These are phyloP conservation scores for Dryoscopus gambensis DNA, from an alignment of 2,113 vertebrate genomes.

Conservation along the genomic window DNA sequence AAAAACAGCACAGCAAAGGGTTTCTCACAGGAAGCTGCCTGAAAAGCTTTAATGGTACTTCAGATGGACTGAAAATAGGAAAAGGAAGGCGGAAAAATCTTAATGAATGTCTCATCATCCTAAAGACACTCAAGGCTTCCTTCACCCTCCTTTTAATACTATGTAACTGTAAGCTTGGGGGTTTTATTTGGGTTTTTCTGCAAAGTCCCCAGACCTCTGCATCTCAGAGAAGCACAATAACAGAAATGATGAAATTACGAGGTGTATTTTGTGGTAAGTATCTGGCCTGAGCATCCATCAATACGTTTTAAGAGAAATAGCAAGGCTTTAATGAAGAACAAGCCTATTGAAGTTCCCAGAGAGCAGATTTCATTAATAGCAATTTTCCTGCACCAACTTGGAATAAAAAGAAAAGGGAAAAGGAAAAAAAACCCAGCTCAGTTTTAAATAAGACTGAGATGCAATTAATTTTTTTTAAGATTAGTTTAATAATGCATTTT, in stretches of 20 bases:
- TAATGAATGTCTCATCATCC: constrained; percentile 80
- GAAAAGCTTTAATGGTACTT: constrained; percentile 86
- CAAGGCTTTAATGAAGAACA: constrained; percentile 33
- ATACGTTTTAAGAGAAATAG: constrained; percentile 28
- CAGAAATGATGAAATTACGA: constrained; percentile 46
- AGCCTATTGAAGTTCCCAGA: constrained; percentile 36
- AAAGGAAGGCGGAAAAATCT: constrained; percentile 71
- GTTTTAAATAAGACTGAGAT: constrained; percentile 19
- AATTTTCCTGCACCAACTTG: constrained; percentile 37
- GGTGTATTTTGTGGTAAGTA: constrained; percentile 40
- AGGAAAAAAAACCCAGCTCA: background rate
- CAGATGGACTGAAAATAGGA: constrained; percentile 72
- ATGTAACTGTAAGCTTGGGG: constrained; percentile 29
- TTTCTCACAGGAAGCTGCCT: constrained; percentile 85
- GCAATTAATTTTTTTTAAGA: constrained; percentile 22
- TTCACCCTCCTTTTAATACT: constrained; percentile 18
- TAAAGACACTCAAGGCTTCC: constrained; percentile 73
- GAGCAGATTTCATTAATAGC: constrained; percentile 46
- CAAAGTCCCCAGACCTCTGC: background rate
- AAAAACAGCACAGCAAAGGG: constrained; percentile 74
- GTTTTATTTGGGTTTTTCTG: constrained; percentile 41
- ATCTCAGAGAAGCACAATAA: background rate
- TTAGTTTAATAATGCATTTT: constrained; percentile 1
- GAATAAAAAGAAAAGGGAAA: constrained; percentile 8
- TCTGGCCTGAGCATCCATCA: background rate